phyloP scores from a whole-genome alignment of 2,797 vertebrate species.

The Cephalopachus bancanus region DNA sequence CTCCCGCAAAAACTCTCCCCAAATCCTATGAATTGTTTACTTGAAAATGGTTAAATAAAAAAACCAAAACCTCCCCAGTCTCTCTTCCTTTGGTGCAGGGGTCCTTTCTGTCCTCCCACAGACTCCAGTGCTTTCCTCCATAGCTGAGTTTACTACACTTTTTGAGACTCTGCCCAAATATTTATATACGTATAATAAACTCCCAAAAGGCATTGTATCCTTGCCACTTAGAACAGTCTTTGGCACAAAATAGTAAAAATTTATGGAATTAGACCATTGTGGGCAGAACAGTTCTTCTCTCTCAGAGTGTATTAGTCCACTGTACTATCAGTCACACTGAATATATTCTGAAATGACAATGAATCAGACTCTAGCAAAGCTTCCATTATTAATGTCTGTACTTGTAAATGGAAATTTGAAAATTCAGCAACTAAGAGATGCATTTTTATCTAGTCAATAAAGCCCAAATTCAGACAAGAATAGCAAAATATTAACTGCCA shows the following conservation, averaged over 20 bases:
- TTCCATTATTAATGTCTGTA: neutral
- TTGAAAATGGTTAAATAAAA: slow-evolving; percentile 10
- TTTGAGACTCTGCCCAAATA: neutral
- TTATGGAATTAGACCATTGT: neutral
- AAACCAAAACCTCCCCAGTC: neutral
- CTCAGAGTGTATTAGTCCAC: neutral
- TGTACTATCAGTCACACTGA: neutral
- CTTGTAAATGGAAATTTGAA: slow-evolving; percentile 39
- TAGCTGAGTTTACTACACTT: neutral
- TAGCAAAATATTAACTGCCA: neutral
- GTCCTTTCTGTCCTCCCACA: neutral
- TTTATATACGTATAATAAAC: neutral
- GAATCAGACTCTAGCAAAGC: neutral
- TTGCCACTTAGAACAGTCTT: neutral
- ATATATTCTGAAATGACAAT: slow-evolving; percentile 19
- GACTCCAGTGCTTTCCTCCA: neutral
- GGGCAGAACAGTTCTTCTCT: neutral
- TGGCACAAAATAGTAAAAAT: neutral
- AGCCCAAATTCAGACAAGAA: neutral
- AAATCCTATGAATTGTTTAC: neutral
- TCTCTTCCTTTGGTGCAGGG: neutral
- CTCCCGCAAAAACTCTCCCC: neutral
- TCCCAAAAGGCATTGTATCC: neutral
- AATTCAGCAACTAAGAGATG: neutral
- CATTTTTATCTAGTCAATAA: slow-evolving; percentile 31